A percentile compares a stretch with the other conserved stretches of the same genome.
Evolutionary conservation across 2,797 vertebrate species (phyloP).

Genomic region (Sandelia bainsii): DNA sequence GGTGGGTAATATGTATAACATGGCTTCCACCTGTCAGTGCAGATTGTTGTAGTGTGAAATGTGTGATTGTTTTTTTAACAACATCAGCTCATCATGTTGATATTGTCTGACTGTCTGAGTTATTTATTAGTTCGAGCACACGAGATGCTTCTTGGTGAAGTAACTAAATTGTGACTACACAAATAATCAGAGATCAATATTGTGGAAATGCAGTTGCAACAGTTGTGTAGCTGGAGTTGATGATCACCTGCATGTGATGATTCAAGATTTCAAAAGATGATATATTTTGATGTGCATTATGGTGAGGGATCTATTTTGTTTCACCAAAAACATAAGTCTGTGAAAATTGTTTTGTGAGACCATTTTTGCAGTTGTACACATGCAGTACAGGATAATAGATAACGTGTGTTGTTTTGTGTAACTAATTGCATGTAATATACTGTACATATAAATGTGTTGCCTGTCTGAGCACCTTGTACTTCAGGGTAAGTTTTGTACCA

Average conservation of each 20-base stretch:
- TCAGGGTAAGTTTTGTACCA: constrained; percentile 94
- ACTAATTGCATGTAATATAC: constrained; percentile 92
- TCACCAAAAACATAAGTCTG: constrained; percentile 84
- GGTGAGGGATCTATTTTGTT: constrained; percentile 87
- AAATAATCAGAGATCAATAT: constrained; percentile 64
- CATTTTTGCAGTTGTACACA: constrained; percentile 89
- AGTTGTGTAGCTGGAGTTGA: constrained; percentile 57
- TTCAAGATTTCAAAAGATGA: constrained; percentile 72
- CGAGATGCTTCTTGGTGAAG: constrained; percentile 34
- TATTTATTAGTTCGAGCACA: constrained; percentile 36
- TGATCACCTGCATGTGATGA: constrained; percentile 76
- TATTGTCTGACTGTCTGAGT: constrained; percentile 40
- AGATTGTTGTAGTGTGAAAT: constrained; percentile 44
- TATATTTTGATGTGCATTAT: constrained; percentile 64
- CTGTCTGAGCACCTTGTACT: constrained; percentile 90
- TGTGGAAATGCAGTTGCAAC: constrained; percentile 52
- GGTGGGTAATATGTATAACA: constrained; percentile 24
- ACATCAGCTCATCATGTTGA: constrained; percentile 41
- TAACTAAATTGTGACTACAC: constrained; percentile 50
- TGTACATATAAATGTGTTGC: constrained; percentile 90
- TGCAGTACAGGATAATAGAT: constrained; percentile 65
- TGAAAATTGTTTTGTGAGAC: constrained; percentile 89
- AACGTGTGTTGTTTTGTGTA: constrained; percentile 83
- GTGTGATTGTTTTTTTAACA: constrained; percentile 32
- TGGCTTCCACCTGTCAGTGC: constrained; percentile 27